Percentiles rank a stretch among this genome's conserved stretches.
These are phyloP conservation scores for Mycalesis mineus DNA, from an alignment of 2,888 invertebrate genomes.

Conservation along the genomic window DNA sequence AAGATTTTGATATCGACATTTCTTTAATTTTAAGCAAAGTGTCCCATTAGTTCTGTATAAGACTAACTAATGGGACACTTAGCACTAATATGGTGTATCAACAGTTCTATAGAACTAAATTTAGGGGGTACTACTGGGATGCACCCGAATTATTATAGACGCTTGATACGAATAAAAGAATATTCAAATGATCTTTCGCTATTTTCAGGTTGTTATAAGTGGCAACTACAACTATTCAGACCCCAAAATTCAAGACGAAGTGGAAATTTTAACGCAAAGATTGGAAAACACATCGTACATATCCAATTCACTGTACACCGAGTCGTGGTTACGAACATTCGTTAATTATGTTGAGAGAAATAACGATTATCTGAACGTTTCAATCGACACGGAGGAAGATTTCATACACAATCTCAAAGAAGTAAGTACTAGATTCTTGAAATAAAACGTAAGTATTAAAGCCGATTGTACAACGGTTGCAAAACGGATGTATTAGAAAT, in stretches of 20 bases:
- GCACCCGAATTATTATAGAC: too few species aligned
- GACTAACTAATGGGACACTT: too few species aligned
- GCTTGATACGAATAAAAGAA: too few species aligned
- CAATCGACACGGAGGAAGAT: constrained; percentile 83
- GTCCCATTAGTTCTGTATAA: too few species aligned
- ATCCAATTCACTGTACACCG: constrained; percentile 87
- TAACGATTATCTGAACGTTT: constrained; percentile 86
- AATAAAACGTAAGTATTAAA: too few species aligned
- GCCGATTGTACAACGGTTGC: too few species aligned
- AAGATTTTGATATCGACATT: too few species aligned
- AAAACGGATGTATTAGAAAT: too few species aligned
- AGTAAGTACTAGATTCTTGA: constrained; percentile 70
- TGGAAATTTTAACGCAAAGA: constrained; percentile 86
- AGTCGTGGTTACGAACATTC: constrained; percentile 92
- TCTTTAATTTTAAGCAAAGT: too few species aligned
- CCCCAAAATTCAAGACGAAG: constrained; percentile 84
- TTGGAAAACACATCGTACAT: constrained; percentile 90
- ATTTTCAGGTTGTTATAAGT: constrained; percentile 85
- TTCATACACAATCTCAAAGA: constrained; percentile 88
- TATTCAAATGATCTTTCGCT: background rate
- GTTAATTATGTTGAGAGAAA: constrained; percentile 86
- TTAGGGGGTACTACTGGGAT: too few species aligned
- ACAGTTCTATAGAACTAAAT: too few species aligned
- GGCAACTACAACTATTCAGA: constrained; percentile 91
- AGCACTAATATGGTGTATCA: too few species aligned